Percentiles rank a stretch among this genome's conserved stretches.
phyloP scores from a whole-genome alignment of 1,140 invertebrate species.

The Drosophila nannoptera region DNA sequence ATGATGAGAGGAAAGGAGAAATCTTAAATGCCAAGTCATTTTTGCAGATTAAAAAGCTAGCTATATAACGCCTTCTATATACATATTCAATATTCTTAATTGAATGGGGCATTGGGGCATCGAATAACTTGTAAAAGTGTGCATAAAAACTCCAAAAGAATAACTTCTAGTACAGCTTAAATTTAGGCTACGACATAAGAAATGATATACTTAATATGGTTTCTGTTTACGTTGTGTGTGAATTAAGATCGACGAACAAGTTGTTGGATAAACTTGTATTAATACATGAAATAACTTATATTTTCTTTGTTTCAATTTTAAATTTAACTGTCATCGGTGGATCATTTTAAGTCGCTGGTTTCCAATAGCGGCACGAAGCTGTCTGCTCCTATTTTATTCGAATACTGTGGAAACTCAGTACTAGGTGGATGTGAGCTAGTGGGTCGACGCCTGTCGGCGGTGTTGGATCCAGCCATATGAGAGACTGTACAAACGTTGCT shows the following conservation, averaged over 20 bases:
- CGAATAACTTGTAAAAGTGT: too few relatives aligned
- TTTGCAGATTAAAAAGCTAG: background rate
- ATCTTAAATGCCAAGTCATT: background rate
- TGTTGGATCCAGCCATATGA: conserved; percentile 70
- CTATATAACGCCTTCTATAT: background rate
- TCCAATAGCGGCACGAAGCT: conserved; percentile 46
- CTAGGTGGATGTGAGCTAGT: conserved; percentile 10
- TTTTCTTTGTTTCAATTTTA: too few relatives aligned
- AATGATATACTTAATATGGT: background rate
- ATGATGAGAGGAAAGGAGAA: background rate
- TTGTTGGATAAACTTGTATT: too few relatives aligned
- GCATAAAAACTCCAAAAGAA: too few relatives aligned
- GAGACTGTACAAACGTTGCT: conserved; percentile 80
- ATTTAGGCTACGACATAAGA: too few relatives aligned
- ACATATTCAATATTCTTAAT: too few relatives aligned
- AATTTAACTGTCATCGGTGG: background rate
- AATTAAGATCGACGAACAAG: too few relatives aligned
- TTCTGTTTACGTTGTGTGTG: too few relatives aligned
- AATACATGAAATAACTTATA: too few relatives aligned
- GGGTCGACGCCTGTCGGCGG: conserved; percentile 61
- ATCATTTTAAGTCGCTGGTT: conserved; percentile 54
- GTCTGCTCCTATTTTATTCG: conserved; percentile 5
- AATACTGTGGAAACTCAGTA: conserved; percentile 27
- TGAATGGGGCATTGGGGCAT: too few relatives aligned
- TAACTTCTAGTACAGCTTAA: too few relatives aligned